Base-by-base conservation (phyloP, 2,113 vertebrate genomes). In the Callionymus lyra region DNA sequence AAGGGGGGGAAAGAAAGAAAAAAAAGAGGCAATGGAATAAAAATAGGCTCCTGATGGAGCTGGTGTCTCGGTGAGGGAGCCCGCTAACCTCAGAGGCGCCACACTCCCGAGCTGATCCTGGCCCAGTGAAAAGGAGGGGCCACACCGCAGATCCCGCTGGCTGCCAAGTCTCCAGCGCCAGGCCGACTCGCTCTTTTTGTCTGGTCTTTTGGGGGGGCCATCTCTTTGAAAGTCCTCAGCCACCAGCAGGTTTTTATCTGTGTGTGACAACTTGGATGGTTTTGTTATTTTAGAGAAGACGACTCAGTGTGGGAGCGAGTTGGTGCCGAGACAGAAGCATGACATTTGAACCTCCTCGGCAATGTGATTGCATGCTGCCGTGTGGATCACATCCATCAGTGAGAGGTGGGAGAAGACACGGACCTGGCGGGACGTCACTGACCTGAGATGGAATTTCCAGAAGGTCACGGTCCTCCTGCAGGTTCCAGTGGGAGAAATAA, bases 51-150 rank as follows among this genome's bases (percentile, higher is more conserved):
- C 74, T 81, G 77, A 81, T 82, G 68, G 76, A 82, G 77, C 76
- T 79, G 74, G 82, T 79, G 83, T 84, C 79, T 82, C 66, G 48
- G 64, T 76, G 73, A 83, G 80, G 82, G 73, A 77, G 73, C 79
- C 79, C 56, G 44, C 82, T 81, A 83, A 84, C 82, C 84, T 84
- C 81, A 78, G 63, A 78, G 84, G 82, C 80, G 83, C 86, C 84
- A 82, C 77, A 70, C 74, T 84, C 81, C 74, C 76, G 59, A 59
- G 65, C 63, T 80, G 78, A 76, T 72, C 68, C 78, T 70, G 44
- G 59, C 66, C 65, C 59, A 66, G 70, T 21, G 48, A 67, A 77
- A 68, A 70, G 80, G 82, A 81, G 81, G 81, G 74, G 76, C 71
- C 62, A 56, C 63, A 73, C 82, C 81, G 59, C 74, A 77, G 54